Evolutionary conservation across 2,797 vertebrate genomes (phyloP).

Genomic region (Parauchenoglanis ngamensis): DNA sequence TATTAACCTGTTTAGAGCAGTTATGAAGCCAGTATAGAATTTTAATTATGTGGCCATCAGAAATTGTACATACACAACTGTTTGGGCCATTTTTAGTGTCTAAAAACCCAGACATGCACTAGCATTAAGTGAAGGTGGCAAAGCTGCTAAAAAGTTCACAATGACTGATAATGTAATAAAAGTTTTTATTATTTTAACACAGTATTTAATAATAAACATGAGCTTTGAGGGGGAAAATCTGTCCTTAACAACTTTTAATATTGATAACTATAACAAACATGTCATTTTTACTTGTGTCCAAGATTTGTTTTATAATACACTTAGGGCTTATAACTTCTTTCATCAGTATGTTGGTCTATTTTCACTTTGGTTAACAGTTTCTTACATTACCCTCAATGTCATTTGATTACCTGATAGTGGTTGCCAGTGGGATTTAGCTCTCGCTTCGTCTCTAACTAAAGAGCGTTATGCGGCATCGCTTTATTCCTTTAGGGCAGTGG

Average conservation of each 20-base stretch:
- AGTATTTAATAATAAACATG: background rate
- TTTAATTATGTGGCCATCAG: background rate
- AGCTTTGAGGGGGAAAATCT: background rate
- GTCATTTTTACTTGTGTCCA: background rate
- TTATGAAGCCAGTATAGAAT: conserved; percentile 1
- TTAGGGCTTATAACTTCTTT: background rate
- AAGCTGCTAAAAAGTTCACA: background rate
- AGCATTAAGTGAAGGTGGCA: background rate
- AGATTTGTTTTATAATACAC: background rate
- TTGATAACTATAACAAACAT: background rate
- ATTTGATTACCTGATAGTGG: background rate
- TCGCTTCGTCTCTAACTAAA: background rate
- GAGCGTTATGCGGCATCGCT: background rate
- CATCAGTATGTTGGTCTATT: background rate
- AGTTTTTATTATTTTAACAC: background rate
- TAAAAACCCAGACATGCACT: background rate
- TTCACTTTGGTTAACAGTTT: background rate
- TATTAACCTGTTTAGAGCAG: background rate
- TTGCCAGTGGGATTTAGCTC: background rate
- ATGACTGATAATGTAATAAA: background rate
- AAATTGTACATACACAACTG: background rate
- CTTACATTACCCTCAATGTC: background rate
- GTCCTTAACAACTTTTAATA: background rate
- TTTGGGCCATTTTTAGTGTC: background rate
- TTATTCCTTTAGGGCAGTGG: background rate